Evolutionary conservation across 2,797 vertebrate species (phyloP).

Genomic region (Myotis myotis): DNA sequence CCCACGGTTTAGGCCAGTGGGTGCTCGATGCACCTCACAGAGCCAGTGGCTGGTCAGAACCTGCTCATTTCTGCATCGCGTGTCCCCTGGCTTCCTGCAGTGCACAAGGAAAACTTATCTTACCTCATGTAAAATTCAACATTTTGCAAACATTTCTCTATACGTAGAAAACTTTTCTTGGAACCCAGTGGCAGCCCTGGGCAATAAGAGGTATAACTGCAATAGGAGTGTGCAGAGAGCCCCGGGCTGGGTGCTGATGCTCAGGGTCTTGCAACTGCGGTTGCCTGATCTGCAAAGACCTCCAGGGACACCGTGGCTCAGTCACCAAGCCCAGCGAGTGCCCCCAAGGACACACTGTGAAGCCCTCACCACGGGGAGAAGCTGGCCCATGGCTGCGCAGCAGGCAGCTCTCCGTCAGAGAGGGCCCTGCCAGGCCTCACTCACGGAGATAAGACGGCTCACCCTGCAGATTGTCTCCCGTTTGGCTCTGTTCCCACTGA

Average conservation of each 20-base stretch:
- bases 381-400: fast-evolving
- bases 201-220: not conserved
- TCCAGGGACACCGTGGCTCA: fast-evolving
- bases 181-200: not conserved
- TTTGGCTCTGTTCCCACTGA: not conserved
- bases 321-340: not conserved
- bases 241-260: fast-evolving
- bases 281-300: not conserved
- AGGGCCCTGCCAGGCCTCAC: fast-evolving
- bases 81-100: not conserved
- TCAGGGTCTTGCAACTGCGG: too few relatives aligned
- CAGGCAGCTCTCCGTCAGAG: fast-evolving
- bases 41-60: not conserved
- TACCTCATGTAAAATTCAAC: not conserved
- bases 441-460: not conserved
- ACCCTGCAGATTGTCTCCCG: not conserved
- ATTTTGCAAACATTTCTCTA: not conserved
- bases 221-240: not conserved
- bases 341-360: fast-evolving
- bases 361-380: fast-evolving
- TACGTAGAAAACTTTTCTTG: not conserved
- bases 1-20: not conserved
- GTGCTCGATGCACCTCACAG: not conserved
- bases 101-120: not conserved
- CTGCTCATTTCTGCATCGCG: not conserved